Conservation (phyloP, 2,888 invertebrate species). For the Oasisia sp. region DNA sequence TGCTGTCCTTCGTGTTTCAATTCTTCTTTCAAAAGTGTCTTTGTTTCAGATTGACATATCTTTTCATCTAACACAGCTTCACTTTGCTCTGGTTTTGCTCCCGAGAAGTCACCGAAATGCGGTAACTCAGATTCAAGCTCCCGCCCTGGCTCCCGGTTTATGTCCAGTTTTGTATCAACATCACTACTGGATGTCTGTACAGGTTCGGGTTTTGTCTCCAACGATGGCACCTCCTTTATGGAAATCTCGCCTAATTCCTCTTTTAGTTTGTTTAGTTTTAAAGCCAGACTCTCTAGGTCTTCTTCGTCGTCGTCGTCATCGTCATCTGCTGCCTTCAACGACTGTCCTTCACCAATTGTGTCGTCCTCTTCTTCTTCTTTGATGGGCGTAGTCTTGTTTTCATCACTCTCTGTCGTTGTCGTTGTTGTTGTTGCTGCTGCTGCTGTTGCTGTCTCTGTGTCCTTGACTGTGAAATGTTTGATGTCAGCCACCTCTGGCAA, state of each 20-base stretch:
- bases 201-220: background rate
- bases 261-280: background rate
- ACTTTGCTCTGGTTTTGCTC: background rate
- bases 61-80: background rate
- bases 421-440: background rate
- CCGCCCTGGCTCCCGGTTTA: background rate
- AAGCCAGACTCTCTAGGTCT: constrained; percentile 9
- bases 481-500: background rate
- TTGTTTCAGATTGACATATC: too few relatives aligned
- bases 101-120: background rate
- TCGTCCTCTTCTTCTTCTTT: constrained; percentile 20
- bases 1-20: background rate
- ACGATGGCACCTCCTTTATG: background rate
- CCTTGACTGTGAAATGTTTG: background rate
- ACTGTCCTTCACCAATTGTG: background rate
- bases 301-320: constrained; percentile 6
- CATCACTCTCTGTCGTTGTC: background rate
- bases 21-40: background rate
- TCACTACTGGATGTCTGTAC: background rate
- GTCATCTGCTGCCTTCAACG: background rate
- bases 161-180: too few relatives aligned
- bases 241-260: constrained; percentile 23
- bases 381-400: background rate
- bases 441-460: background rate
- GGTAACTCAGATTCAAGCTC: background rate